Conservation (phyloP, 2,888 invertebrate species). For the Tubulanus polymorphus region DNA sequence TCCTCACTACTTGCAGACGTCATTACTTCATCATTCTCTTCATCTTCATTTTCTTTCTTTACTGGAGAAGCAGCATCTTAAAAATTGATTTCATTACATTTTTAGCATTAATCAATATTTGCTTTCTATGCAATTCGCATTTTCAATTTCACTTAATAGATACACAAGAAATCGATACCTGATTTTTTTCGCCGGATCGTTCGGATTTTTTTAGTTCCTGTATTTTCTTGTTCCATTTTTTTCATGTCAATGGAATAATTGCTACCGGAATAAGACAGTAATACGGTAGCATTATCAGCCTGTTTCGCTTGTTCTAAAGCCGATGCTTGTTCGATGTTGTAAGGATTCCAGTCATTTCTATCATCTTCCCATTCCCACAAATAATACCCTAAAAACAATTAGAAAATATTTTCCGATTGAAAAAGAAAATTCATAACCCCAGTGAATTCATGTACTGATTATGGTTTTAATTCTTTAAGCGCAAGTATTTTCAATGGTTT, state of each 20-base stretch:
- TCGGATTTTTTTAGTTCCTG: conserved; percentile 29
- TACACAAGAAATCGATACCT: too few species aligned
- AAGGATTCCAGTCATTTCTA: conserved; percentile 32
- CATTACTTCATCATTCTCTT: conserved; percentile 8
- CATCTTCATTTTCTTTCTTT: conserved; percentile 17
- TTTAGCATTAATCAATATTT: too few species aligned
- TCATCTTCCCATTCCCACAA: conserved; percentile 47
- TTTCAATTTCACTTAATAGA: too few species aligned
- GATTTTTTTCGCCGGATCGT: conserved; percentile 30
- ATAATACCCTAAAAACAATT: conserved; percentile 41
- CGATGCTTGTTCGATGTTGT: conserved; percentile 20
- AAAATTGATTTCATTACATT: too few species aligned
- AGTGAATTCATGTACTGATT: too few species aligned
- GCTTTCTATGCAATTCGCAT: too few species aligned
- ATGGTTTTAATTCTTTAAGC: too few species aligned
- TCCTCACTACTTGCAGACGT: too few species aligned
- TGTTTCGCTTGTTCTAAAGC: conserved; percentile 27
- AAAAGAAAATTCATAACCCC: too few species aligned
- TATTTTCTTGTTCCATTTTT: conserved; percentile 37
- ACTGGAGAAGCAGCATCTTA: too few species aligned
- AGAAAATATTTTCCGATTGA: too few species aligned
- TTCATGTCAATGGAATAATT: conserved; percentile 33
- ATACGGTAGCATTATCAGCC: conserved; percentile 20
- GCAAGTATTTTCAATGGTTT: too few species aligned
- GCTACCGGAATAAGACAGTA: conserved; percentile 20